Evolutionary conservation across 1,140 invertebrate genomes (phyloP).

Genomic region (Trichogramma pretiosum): DNA sequence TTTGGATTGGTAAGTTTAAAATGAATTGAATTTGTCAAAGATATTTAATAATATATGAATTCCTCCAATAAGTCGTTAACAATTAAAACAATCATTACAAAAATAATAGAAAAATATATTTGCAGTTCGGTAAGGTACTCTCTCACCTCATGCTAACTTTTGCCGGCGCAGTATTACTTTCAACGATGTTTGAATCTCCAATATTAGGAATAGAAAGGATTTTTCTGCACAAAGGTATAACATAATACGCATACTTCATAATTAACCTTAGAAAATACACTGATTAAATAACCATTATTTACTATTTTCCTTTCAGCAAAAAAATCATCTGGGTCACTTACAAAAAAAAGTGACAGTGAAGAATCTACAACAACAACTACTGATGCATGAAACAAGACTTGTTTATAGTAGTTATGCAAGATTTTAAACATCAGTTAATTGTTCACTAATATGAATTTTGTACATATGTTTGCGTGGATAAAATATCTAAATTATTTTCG

Average conservation of each 20-base stretch:
- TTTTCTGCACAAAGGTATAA: constrained; percentile 44
- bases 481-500: no score
- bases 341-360: constrained; percentile 21
- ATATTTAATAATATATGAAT: no score
- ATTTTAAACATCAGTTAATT: no score
- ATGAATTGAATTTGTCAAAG: no score
- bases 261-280: neutral
- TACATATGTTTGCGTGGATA: no score
- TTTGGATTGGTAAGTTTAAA: constrained; percentile 42
- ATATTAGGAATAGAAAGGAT: constrained; percentile 61
- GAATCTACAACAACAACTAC: constrained; percentile 24
- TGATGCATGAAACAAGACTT: constrained; percentile 22
- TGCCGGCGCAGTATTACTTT: constrained; percentile 52
- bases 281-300: neutral
- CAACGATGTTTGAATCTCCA: constrained; percentile 60
- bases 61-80: no score
- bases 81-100: no score
- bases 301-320: constrained; percentile 1
- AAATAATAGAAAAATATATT: constrained; percentile 11
- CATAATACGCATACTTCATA: no score
- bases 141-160: constrained; percentile 54
- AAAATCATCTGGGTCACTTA: constrained; percentile 4
- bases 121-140: constrained; percentile 46
- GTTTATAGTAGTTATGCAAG: no score
- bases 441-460: no score